Evolutionary conservation across 2,888 invertebrate species (phyloP).

Genomic region (Dolichomitus sp.): DNA sequence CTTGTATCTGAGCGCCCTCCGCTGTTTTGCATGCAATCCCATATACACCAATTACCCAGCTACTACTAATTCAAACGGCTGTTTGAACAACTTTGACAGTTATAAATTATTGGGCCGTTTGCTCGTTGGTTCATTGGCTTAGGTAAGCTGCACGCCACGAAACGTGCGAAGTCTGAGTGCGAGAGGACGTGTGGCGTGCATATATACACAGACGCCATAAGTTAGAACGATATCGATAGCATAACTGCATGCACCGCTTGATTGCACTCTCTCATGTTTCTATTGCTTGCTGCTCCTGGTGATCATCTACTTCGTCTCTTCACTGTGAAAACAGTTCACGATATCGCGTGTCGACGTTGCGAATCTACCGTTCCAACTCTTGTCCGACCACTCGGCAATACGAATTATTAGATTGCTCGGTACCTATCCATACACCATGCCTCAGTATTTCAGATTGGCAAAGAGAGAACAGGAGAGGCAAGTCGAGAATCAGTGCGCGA

Average conservation of each 20-base stretch:
- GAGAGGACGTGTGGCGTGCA: slow-evolving; percentile 42
- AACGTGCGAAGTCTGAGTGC: slow-evolving; percentile 15
- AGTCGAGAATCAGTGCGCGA: slow-evolving; percentile 31
- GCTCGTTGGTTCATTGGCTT: slow-evolving; percentile 49
- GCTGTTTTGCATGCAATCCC: slow-evolving; percentile 57
- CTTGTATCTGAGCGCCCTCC: slow-evolving; percentile 39
- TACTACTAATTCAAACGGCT: slow-evolving; percentile 71
- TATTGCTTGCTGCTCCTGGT: slow-evolving; percentile 23
- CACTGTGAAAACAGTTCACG: slow-evolving; percentile 61
- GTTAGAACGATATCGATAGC: slow-evolving; percentile 65
- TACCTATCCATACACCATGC: neutral
- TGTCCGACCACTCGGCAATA: slow-evolving; percentile 54
- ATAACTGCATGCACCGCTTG: slow-evolving; percentile 61
- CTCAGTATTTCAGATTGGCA: slow-evolving; percentile 44
- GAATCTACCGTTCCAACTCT: slow-evolving; percentile 34
- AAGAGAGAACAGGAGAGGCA: slow-evolving; percentile 27
- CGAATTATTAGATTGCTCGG: slow-evolving; percentile 61
- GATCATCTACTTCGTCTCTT: slow-evolving; percentile 24
- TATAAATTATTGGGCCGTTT: slow-evolving; percentile 69
- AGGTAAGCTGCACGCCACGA: slow-evolving; percentile 12
- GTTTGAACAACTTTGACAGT: slow-evolving; percentile 73
- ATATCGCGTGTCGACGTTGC: slow-evolving; percentile 65
- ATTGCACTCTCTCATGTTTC: slow-evolving; percentile 61
- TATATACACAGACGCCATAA: slow-evolving; percentile 42
- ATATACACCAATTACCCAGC: slow-evolving; percentile 71